Evolutionary conservation across 2,888 invertebrate species (phyloP).

Genomic region (Caenorhabditis sp.): DNA sequence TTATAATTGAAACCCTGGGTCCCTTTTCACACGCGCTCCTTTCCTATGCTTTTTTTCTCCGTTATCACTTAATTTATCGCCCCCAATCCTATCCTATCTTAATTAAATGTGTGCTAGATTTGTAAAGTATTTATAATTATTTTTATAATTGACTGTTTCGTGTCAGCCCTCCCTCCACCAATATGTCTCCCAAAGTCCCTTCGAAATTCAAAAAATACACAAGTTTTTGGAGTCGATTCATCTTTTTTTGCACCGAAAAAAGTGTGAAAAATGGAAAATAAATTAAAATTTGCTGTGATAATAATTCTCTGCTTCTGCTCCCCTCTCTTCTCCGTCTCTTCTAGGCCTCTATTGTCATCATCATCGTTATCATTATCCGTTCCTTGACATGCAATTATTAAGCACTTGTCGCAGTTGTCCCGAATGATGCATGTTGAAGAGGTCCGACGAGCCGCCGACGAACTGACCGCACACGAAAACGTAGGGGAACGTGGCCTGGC

Average conservation of each 20-base stretch:
- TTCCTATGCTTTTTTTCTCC: too few relatives aligned
- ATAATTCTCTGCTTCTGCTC: not conserved
- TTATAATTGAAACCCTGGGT: too few relatives aligned
- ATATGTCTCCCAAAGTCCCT: too few relatives aligned
- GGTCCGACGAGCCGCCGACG: slow-evolving; percentile 76
- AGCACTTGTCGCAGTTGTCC: slow-evolving; percentile 75
- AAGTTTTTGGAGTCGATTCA: too few relatives aligned
- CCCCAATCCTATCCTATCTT: too few relatives aligned
- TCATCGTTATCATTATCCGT: slow-evolving; percentile 15
- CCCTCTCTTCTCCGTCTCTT: not conserved
- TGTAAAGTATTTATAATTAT: too few relatives aligned
- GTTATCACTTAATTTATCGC: too few relatives aligned
- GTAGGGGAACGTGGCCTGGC: slow-evolving; percentile 77
- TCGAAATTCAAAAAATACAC: too few relatives aligned
- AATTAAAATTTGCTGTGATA: not conserved
- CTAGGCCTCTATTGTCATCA: not conserved
- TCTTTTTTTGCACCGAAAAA: not conserved
- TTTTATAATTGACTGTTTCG: too few relatives aligned
- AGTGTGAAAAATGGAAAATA: not conserved
- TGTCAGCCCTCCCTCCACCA: too few relatives aligned
- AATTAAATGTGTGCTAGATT: too few relatives aligned
- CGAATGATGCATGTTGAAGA: slow-evolving; percentile 74
- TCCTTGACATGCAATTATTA: slow-evolving; percentile 64
- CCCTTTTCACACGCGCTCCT: too few relatives aligned
- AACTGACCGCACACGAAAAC: slow-evolving; percentile 78